These are phyloP conservation scores for Orgyia antiqua DNA, from an alignment of 2,888 invertebrate genomes.

Conservation along the genomic window DNA sequence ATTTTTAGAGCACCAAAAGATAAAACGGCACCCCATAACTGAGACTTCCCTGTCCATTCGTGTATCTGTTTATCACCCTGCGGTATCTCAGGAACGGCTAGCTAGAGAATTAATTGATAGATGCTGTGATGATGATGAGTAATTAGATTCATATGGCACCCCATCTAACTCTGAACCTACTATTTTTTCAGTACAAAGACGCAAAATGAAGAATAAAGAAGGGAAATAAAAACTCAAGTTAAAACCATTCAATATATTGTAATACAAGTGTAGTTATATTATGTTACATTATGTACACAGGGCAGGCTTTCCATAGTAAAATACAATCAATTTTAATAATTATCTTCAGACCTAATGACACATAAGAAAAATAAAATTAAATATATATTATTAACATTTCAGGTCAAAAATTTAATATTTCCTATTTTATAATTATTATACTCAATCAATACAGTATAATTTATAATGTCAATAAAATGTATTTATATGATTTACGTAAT, in stretches of 20 bases:
- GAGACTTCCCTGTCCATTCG: too few species aligned
- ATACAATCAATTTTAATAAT: constrained; percentile 24
- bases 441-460: constrained; percentile 5
- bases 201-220: too few species aligned
- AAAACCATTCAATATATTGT: constrained; percentile 60
- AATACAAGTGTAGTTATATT: constrained; percentile 55
- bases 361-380: constrained; percentile 14
- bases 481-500: constrained; percentile 1
- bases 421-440: constrained; percentile 1
- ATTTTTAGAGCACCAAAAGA: too few species aligned
- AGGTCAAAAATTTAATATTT: constrained; percentile 5
- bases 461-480: constrained; percentile 5
- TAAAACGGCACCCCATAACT: too few species aligned
- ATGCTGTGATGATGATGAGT: too few species aligned
- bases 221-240: constrained; percentile 1
- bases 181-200: too few species aligned
- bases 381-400: constrained; percentile 8
- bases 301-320: constrained; percentile 31
- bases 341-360: constrained; percentile 20
- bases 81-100: too few species aligned
- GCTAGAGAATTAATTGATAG: too few species aligned
- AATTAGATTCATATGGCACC: too few species aligned
- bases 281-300: constrained; percentile 70
- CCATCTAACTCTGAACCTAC: too few species aligned
- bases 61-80: too few species aligned